A percentile compares a stretch with the other conserved stretches of the same genome.
Conservation (phyloP, 2,113 vertebrate species). For the Marmota monax region DNA sequence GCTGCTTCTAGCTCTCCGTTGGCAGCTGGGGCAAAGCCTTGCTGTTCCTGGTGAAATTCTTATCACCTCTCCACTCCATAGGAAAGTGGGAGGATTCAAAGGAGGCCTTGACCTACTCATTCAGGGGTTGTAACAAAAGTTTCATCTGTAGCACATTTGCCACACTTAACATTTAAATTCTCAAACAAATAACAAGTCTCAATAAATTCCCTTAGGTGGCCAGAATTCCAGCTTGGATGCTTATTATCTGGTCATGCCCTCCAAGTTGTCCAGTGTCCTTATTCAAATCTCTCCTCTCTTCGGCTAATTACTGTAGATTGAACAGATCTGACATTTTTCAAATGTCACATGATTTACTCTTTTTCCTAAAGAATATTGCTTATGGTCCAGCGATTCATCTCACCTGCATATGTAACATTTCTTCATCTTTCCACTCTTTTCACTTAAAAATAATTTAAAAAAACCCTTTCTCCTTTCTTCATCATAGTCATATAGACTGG, state of each 20-base stretch:
- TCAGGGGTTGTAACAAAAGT: not conserved
- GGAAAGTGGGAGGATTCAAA: not conserved
- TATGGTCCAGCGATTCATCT: not conserved
- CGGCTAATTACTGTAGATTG: not conserved
- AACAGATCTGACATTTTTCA: slow-evolving; percentile 3
- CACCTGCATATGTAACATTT: not conserved
- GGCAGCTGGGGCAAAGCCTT: not conserved
- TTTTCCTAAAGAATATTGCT: not conserved
- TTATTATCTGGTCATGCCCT: not conserved
- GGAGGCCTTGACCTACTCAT: not conserved
- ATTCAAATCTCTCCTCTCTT: not conserved
- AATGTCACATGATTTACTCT: not conserved
- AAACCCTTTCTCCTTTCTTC: not conserved
- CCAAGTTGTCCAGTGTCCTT: not conserved
- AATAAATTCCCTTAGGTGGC: not conserved
- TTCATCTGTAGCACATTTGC: not conserved
- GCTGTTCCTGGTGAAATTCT: not conserved
- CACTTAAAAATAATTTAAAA: not conserved
- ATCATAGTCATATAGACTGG: not conserved
- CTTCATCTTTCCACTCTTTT: not conserved
- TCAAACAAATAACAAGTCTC: not conserved
- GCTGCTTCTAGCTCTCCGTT: not conserved
- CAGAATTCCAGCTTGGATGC: not conserved
- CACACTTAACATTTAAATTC: not conserved
- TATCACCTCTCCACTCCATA: not conserved